Base-by-base conservation (phyloP, 1,140 invertebrate genomes). In the Rhagoletis zephyria region DNA sequence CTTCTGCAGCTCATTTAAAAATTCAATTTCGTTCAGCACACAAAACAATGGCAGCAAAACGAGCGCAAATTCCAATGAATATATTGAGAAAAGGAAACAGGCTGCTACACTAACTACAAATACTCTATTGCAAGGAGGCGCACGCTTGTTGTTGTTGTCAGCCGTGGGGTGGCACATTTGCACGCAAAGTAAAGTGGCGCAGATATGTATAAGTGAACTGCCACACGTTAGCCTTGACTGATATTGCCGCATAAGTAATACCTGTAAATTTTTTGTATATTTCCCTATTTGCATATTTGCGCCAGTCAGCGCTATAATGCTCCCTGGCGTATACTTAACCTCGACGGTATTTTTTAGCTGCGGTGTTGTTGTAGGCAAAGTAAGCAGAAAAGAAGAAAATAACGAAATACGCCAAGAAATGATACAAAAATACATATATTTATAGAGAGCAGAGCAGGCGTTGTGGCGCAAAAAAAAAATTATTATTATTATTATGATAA, bases 181-280 rank as follows among this genome's bases (percentile, higher is more conserved):
- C 74, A 81, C 74, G 74, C 74, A 19, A 81, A 81, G 74, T 81
- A 19, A 81, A 81, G 74, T 81, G 48, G 48, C 74, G 16, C 16
- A 81, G 19, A 81, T 51, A 81, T 56, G 16, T n/a, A 30, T 81
- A 42, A 30, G 30, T 30, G 30, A 81, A 81, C 45, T 16, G 48
- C 48, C n/a, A 81, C 74, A 81, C 74, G 74, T 81, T 81, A 81
- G 45, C 74, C 74, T 81, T 81, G 74, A 81, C 74, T 81, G 74
- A 81, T 81, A 81, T 81, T 81, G 74, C 74, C 45, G 74, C 74
- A 81, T 81, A 81, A 81, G 74, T 81, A 81, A 81, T 81, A 81
- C 74, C 48, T 81, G 74, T 81, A 59, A 51, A 81, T 56, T 74
- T 16, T 51, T 51, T 19, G 48, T 74, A 74, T 45, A 48, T 48